A percentile compares a stretch with the other conserved stretches of the same genome.
Conservation (phyloP, 2,113 vertebrate genomes). For the Steatornis caripensis region DNA sequence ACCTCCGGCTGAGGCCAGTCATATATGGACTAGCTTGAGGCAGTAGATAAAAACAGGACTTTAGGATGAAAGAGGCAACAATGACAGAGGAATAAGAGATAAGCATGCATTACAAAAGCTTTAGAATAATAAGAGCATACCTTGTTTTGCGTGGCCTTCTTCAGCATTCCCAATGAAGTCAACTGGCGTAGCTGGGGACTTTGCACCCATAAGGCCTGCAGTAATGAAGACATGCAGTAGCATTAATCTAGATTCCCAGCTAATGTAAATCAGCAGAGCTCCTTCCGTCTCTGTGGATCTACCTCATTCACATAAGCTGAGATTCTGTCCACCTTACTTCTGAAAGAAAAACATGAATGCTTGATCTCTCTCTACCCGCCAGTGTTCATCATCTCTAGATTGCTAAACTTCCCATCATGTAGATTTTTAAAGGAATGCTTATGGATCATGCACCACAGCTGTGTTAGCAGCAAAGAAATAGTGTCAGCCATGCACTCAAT, state of each 20-base stretch:
- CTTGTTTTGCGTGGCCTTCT: neutral
- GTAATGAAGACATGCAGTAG: neutral
- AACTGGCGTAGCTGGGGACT: neutral
- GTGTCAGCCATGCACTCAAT: neutral
- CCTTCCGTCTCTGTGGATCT: neutral
- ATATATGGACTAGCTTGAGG: neutral
- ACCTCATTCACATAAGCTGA: neutral
- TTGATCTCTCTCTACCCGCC: neutral
- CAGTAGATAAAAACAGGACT: neutral
- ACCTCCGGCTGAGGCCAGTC: neutral
- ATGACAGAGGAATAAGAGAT: neutral
- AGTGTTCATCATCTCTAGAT: neutral
- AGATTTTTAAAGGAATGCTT: neutral
- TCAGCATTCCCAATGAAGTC: neutral
- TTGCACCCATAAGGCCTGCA: neutral
- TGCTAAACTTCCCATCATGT: neutral
- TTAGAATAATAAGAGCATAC: neutral
- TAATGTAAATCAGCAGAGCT: neutral
- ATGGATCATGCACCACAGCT: neutral
- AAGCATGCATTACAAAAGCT: neutral
- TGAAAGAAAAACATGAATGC: neutral
- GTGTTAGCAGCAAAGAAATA: neutral
- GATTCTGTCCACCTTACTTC: neutral
- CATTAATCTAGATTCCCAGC: neutral
- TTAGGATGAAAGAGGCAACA: neutral